Conservation (phyloP, 2,888 invertebrate genomes). For the Phengaris arion region DNA sequence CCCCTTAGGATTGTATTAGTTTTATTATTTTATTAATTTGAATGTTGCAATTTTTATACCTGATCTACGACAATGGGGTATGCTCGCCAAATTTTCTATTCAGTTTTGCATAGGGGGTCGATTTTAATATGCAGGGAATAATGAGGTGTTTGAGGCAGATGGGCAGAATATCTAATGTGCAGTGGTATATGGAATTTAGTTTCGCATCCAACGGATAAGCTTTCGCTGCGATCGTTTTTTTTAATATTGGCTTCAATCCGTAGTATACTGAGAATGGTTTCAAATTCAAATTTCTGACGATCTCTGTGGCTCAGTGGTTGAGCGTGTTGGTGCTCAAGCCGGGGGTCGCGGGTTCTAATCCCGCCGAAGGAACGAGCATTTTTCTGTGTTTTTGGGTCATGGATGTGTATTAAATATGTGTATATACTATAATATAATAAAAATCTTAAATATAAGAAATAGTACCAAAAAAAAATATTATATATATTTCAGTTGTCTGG, state of each 20-base stretch:
- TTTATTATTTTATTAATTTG: slow-evolving; percentile 76
- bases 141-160: slow-evolving; percentile 46
- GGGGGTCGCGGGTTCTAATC: too few species aligned
- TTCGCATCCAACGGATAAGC: background rate
- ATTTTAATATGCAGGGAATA: slow-evolving; percentile 55
- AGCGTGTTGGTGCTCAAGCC: too few species aligned
- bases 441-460: too few species aligned
- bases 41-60: slow-evolving; percentile 77
- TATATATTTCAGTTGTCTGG: too few species aligned
- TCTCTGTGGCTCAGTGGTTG: too few species aligned
- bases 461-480: too few species aligned
- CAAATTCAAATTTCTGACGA: background rate
- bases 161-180: slow-evolving; percentile 37
- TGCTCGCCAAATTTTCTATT: slow-evolving; percentile 56
- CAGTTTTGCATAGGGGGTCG: slow-evolving; percentile 74
- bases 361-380: too few species aligned
- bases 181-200: background rate
- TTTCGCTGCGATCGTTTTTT: background rate
- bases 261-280: background rate
- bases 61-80: slow-evolving; percentile 67
- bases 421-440: too few species aligned
- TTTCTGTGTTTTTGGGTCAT: too few species aligned
- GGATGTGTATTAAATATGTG: too few species aligned
- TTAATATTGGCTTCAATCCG: background rate
- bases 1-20: slow-evolving; percentile 65